Conservation (phyloP, 1,140 invertebrate species). For the Tribolium castaneum region DNA sequence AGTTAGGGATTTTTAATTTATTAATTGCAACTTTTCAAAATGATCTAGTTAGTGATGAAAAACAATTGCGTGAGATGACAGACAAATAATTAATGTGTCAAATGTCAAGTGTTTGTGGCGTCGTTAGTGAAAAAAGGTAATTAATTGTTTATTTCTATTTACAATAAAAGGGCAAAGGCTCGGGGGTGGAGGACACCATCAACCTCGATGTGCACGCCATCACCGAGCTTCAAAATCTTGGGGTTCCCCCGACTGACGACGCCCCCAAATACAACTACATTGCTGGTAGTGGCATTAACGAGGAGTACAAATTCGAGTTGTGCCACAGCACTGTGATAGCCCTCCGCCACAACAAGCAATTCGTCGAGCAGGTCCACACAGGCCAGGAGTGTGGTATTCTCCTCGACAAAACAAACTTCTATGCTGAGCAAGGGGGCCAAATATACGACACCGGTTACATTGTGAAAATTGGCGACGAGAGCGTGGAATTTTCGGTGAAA, state of each 20-base stretch:
- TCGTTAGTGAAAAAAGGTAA: no score
- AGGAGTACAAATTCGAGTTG: conserved; percentile 77
- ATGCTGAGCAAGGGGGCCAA: conserved; percentile 98
- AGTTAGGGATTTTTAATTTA: no score
- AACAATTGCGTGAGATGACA: no score
- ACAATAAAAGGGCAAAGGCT: conserved; percentile 71
- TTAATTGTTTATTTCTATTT: not conserved
- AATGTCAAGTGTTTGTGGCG: no score
- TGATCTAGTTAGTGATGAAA: no score
- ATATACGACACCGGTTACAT: conserved; percentile 98
- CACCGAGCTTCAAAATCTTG: conserved; percentile 85
- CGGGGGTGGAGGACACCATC: conserved; percentile 81
- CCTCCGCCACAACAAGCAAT: conserved; percentile 82
- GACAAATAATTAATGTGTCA: no score
- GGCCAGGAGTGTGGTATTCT: conserved; percentile 94
- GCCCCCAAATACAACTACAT: conserved; percentile 92
- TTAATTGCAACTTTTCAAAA: no score
- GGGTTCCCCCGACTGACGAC: conserved; percentile 89
- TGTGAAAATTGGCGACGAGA: conserved; percentile 86
- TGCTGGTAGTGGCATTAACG: conserved; percentile 71
- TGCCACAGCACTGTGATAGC: conserved; percentile 78
- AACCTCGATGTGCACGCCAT: conserved; percentile 96
- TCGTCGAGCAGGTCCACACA: conserved; percentile 85
- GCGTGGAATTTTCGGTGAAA: conserved; percentile 91
- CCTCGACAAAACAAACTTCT: conserved; percentile 94